Percentiles rank a stretch among this genome's conserved stretches.
Conservation (phyloP, 2,888 invertebrate species). For the Phania funesta region DNA sequence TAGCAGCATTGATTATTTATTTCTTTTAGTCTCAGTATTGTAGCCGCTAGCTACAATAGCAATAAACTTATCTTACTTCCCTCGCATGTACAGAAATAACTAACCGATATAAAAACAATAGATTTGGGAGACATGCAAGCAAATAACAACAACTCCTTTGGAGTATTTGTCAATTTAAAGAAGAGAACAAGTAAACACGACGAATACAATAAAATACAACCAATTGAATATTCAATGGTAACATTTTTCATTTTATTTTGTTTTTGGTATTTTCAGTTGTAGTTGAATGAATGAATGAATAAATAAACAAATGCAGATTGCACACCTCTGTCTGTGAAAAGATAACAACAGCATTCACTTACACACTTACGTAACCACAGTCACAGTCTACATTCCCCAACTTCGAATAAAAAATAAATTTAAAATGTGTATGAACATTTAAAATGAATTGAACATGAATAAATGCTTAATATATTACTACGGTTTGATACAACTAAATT, state of each 20-base stretch:
- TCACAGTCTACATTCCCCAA: background rate
- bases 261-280: constrained; percentile 24
- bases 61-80: background rate
- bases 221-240: constrained; percentile 53
- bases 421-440: background rate
- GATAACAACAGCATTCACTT: background rate
- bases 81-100: background rate
- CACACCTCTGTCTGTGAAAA: constrained; percentile 15
- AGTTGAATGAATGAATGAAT: constrained; percentile 30
- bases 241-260: constrained; percentile 22
- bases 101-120: constrained; percentile 13
- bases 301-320: constrained; percentile 29
- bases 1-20: too few species aligned
- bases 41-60: too few species aligned
- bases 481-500: background rate
- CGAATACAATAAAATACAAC: constrained; percentile 43
- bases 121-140: constrained; percentile 6
- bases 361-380: background rate
- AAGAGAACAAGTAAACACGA: background rate
- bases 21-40: too few species aligned
- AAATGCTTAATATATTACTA: background rate
- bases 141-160: constrained; percentile 30
- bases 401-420: background rate
- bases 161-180: constrained; percentile 50
- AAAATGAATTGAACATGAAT: background rate